Evolutionary conservation across 2,888 invertebrate genomes (phyloP), one percentile per base, ranked within the genome.

Genomic region (Thymelicus sylvestris): DNA sequence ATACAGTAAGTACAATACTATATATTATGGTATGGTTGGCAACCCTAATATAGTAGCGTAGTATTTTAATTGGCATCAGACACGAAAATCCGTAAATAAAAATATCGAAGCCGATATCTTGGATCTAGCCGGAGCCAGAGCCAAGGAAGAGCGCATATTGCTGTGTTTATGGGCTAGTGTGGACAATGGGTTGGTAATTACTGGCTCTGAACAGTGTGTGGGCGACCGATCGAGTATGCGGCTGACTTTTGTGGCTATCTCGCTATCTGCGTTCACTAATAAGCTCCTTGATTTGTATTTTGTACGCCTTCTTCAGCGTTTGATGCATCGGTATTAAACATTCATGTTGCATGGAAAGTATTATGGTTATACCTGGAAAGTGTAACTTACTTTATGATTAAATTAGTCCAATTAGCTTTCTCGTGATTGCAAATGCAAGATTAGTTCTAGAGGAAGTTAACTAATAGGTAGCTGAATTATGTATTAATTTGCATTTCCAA

Each of bases 231-330:
- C 67, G 67, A 71, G 55, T 63, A 41, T 59, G 69, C 70, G 71
- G 66, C 48, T 38, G 55, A 67, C 73, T 74, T 72, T 63, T 69
- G 69, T 64, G 62, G 82, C 83, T 88, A 88, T 87, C 86, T 79
- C 65, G 68, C 75, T 74, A 87, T 87, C 87, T 84, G 74, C 76
- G 72, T 78, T 77, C 79, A 73, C 83, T 87, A 86, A 86, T 86
- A 86, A 84, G 81, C 78, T 67, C 48, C 63, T 64, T 69, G 57
- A 63, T 63, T 69, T 64, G 69, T 69, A 64, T 39, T 63, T 69
- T 64, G 69, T 69, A 64, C 48, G 57, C 63, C 57, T 39, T 68
- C 68, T 68, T 64, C 48, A 55, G 19, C 41, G 62, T 72, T 73
- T 67, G 57, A 64, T 65, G 57, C 50, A 64, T 60, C 61, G 52